A percentile compares a stretch with the other conserved stretches of the same genome.
These are phyloP conservation scores for Noctuana brunneofusca DNA, from an alignment of 2,888 invertebrate genomes.

Conservation along the genomic window DNA sequence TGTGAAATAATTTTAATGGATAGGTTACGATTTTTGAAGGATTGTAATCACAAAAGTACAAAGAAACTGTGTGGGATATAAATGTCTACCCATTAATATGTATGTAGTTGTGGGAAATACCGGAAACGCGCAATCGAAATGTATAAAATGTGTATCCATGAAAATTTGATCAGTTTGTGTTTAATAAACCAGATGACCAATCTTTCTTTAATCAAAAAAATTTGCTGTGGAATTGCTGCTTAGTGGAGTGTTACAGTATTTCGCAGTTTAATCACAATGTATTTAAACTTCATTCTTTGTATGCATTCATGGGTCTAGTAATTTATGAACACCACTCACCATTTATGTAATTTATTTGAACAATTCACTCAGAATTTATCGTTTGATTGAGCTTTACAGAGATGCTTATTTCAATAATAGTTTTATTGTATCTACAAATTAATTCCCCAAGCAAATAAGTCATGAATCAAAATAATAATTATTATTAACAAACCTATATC, in stretches of 20 bases:
- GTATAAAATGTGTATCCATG: slow-evolving; percentile 57
- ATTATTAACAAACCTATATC: not conserved
- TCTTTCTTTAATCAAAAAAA: slow-evolving; percentile 46
- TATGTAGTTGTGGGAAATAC: slow-evolving; percentile 49
- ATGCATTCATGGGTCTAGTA: not conserved
- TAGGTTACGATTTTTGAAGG: slow-evolving; percentile 65
- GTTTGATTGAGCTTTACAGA: slow-evolving; percentile 2
- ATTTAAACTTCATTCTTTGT: slow-evolving; percentile 7
- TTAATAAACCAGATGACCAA: slow-evolving; percentile 57
- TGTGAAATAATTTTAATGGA: slow-evolving; percentile 62
- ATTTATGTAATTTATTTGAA: slow-evolving; percentile 20
- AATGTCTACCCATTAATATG: slow-evolving; percentile 47
- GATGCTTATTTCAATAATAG: not conserved
- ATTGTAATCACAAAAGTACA: slow-evolving; percentile 74
- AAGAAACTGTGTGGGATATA: slow-evolving; percentile 65
- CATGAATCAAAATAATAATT: not conserved
- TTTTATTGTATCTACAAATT: not conserved
- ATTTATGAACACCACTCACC: no score
- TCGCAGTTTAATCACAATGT: slow-evolving; percentile 20
- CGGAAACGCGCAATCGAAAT: slow-evolving; percentile 51
- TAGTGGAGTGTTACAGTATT: slow-evolving; percentile 46
- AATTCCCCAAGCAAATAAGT: not conserved
- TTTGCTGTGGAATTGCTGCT: slow-evolving; percentile 69
- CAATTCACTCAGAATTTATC: not conserved
- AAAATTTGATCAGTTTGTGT: slow-evolving; percentile 50